Evolutionary conservation across 2,888 invertebrate genomes (phyloP), one percentile per base, ranked within the genome.

Genomic region (Abrostola tripartita): DNA sequence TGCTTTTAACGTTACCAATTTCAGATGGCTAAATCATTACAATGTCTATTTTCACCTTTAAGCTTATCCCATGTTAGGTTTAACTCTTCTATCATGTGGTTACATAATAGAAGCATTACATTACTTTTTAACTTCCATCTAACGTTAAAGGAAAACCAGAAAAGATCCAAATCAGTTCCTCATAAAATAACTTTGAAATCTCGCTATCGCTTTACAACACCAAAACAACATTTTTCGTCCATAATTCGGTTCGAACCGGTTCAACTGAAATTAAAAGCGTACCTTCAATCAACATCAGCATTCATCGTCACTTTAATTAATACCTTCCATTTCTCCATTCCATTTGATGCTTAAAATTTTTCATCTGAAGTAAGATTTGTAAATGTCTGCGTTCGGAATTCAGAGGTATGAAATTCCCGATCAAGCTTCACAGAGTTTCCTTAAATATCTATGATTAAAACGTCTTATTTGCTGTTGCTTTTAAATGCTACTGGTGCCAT

Each of bases 291-390:
- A 52, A 47, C 38, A 35, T 61, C 58, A 24, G 63, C 58, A 60
- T 47, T 53, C 47, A 5, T 6, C 14, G 44, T 24, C 24, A 5
- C 14, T 10, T 35, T 73, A 52, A 63, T 73, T 38, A 54, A 60
- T 68, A 47, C 56, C 56, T 54, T 8, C 37, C 52, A 73, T 73
- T 53, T 51, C 56, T 53, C 52, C 14, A 1, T 12, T 12, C 41
- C 7, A 10, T 53, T 24, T 10, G 35, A 12, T 47, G 49, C 47
- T 44, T 61, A 10, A 68, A 59, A 71, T 51, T 63, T 63, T 73
- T 73, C 51, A 60, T 37, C 11, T 38, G 35, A 59, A 24, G 61
- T 66, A 42, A 56, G 56, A 73, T 71, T 71, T 63, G 59, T 73
- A 60, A 60, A 73, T 40, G 68, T 68, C 73, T 40, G 51, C 47